Conservation (phyloP, 2,888 invertebrate genomes). For the Chymomyza caudatula region DNA sequence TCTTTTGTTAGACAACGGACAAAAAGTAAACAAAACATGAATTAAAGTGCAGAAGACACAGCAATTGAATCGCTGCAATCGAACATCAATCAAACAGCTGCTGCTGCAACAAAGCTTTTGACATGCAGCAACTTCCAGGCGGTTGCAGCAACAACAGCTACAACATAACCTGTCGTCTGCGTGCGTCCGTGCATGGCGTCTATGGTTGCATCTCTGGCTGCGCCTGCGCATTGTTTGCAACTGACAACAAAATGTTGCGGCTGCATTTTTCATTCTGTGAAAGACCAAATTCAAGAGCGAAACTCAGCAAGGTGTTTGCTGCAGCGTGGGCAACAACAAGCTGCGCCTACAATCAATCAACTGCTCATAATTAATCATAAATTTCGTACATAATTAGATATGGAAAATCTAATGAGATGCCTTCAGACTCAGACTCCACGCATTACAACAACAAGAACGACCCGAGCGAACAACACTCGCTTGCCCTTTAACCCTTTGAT, state of each 20-base stretch:
- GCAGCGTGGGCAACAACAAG: not conserved
- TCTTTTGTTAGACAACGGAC: slow-evolving; percentile 51
- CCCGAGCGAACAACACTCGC: slow-evolving; percentile 6
- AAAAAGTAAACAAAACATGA: slow-evolving; percentile 41
- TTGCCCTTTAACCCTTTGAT: slow-evolving; percentile 54
- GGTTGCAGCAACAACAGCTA: slow-evolving; percentile 32
- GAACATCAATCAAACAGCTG: slow-evolving; percentile 76
- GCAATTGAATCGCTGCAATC: slow-evolving; percentile 48
- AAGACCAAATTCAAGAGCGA: not conserved
- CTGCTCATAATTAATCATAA: slow-evolving; percentile 68
- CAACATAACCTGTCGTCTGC: slow-evolving; percentile 11
- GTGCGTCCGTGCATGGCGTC: slow-evolving; percentile 46
- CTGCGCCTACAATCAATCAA: slow-evolving; percentile 61
- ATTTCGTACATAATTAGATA: slow-evolving; percentile 69
- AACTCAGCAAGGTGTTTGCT: not conserved
- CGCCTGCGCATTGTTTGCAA: slow-evolving; percentile 65
- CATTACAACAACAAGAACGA: slow-evolving; percentile 8
- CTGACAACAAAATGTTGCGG: slow-evolving; percentile 62
- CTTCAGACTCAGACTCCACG: slow-evolving; percentile 24
- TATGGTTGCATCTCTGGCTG: slow-evolving; percentile 16
- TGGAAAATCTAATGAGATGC: slow-evolving; percentile 68
- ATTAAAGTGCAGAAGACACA: slow-evolving; percentile 52
- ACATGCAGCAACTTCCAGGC: slow-evolving; percentile 65
- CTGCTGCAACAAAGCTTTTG: slow-evolving; percentile 56
- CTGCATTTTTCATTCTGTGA: slow-evolving; percentile 59